phyloP scores from a whole-genome alignment of 2,888 invertebrate genomes.

The Melieria crassipennis region DNA sequence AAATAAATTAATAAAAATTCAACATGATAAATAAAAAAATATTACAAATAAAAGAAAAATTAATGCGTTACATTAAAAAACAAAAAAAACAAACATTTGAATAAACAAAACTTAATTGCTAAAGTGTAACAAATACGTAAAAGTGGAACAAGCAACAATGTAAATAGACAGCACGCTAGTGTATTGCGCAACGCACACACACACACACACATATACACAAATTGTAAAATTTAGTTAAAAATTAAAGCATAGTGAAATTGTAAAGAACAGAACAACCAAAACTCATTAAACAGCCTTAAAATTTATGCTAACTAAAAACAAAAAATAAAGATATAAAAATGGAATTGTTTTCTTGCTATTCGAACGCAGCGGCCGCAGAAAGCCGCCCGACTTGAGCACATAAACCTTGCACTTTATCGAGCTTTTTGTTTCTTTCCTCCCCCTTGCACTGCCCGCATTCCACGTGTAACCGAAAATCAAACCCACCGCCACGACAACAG shows the following conservation, averaged over 20 bases:
- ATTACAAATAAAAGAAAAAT: too few relatives aligned
- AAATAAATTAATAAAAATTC: too few relatives aligned
- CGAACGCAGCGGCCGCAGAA: too few relatives aligned
- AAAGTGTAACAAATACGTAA: conserved; percentile 13
- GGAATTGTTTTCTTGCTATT: too few relatives aligned
- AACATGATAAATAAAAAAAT: too few relatives aligned
- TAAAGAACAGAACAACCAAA: conserved; percentile 24
- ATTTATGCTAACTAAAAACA: neutral
- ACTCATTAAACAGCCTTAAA: conserved; percentile 8
- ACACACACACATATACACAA: too few relatives aligned
- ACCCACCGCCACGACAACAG: conserved; percentile 39
- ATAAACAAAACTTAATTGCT: neutral
- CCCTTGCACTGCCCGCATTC: neutral
- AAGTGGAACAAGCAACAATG: neutral
- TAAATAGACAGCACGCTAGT: conserved; percentile 2
- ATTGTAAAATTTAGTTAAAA: too few relatives aligned
- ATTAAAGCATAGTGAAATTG: conserved; percentile 20
- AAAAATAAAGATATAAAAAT: too few relatives aligned
- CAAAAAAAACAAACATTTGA: neutral
- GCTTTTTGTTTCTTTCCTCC: conserved; percentile 16
- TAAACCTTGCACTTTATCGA: neutral
- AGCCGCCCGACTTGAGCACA: neutral
- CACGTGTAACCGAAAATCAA: neutral
- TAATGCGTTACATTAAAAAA: neutral
- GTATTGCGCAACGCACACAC: conserved; percentile 34